Conservation (phyloP, 1,140 invertebrate genomes). For the Hypsibius dujardini region DNA sequence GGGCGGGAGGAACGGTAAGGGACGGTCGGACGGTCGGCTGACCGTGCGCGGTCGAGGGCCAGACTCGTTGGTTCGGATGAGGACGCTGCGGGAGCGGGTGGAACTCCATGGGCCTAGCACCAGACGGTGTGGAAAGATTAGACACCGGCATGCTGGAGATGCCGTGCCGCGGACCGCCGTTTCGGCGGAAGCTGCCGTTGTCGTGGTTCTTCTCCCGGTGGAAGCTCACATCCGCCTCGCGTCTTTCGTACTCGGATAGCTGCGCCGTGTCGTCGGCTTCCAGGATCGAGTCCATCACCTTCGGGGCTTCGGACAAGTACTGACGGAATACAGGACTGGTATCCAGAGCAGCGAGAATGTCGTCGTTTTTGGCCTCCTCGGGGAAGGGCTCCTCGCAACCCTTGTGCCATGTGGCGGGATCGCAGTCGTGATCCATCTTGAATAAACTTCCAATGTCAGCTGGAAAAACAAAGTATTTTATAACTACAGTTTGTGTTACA, state of each 20-base stretch:
- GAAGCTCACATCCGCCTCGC: not conserved
- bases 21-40: too few species aligned
- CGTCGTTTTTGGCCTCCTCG: constrained; percentile 1
- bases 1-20: too few species aligned
- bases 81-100: too few species aligned
- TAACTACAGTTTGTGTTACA: too few species aligned
- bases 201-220: not conserved
- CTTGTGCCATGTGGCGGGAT: not conserved
- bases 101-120: too few species aligned
- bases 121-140: too few species aligned
- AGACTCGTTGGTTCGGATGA: too few species aligned
- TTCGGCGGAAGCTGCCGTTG: too few species aligned
- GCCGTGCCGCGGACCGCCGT: too few species aligned
- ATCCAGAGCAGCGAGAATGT: not conserved
- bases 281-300: constrained; percentile 13
- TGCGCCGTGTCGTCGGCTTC: constrained; percentile 9
- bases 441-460: not conserved
- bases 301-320: constrained; percentile 10
- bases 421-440: not conserved
- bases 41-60: too few species aligned
- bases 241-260: not conserved
- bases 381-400: not conserved
- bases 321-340: not conserved
- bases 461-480: not conserved
- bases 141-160: too few species aligned